A percentile compares a stretch with the other conserved stretches of the same genome.
These are phyloP conservation scores for Fragum whitleyi DNA, from an alignment of 2,888 invertebrate species.

Conservation along the genomic window DNA sequence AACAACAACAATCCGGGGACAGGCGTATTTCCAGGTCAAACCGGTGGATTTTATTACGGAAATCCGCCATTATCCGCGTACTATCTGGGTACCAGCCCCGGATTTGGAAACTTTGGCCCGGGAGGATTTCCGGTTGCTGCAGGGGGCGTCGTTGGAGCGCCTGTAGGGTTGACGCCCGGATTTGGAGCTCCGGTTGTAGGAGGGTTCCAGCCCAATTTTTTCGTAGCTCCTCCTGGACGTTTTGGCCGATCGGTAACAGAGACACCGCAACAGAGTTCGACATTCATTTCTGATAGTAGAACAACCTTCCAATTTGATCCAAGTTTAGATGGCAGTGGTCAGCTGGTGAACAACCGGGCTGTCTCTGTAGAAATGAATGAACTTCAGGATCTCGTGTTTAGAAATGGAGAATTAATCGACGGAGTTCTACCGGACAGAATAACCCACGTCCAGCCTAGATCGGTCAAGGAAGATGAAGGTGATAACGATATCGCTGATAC, in stretches of 20 bases:
- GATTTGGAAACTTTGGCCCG: constrained; percentile 53
- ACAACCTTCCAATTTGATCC: not conserved
- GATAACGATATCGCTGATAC: not conserved
- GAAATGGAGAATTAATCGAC: not conserved
- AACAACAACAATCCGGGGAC: constrained; percentile 1
- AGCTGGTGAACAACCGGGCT: not conserved
- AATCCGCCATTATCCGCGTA: constrained; percentile 32
- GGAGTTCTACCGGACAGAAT: not conserved
- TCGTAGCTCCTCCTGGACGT: not conserved
- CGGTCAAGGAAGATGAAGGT: not conserved
- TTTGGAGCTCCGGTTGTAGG: not conserved
- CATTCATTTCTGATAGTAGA: not conserved
- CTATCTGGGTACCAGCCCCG: constrained; percentile 33
- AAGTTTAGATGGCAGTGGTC: not conserved
- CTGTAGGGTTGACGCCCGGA: not conserved
- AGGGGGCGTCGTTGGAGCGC: constrained; percentile 6
- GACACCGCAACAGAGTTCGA: not conserved
- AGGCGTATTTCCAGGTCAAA: not conserved
- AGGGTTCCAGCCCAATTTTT: not conserved
- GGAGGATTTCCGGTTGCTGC: not conserved
- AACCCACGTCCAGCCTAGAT: not conserved
- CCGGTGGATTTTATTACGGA: constrained; percentile 9
- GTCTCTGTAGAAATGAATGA: not conserved
- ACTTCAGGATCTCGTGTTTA: not conserved
- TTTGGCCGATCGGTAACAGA: constrained; percentile 15